Evolutionary conservation across 2,113 vertebrate species (phyloP).

Genomic region (Dasypus novemcinctus): DNA sequence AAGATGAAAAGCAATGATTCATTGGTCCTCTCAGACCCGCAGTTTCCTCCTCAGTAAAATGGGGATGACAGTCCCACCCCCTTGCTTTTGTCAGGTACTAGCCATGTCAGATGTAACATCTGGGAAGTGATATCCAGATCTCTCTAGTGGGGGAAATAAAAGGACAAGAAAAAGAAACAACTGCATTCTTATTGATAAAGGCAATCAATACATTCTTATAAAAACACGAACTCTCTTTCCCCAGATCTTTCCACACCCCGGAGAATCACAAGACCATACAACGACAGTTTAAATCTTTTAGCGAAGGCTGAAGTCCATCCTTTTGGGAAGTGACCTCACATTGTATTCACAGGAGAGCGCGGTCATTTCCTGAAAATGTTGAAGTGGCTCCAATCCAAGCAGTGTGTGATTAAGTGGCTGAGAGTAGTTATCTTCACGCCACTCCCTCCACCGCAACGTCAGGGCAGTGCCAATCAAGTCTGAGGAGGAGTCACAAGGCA

Average conservation of each 20-base stretch:
- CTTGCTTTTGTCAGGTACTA: no score
- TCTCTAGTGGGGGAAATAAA: neutral
- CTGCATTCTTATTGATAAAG: no score
- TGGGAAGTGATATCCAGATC: no score
- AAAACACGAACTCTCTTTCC: neutral
- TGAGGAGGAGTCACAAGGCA: no score
- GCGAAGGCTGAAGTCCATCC: neutral
- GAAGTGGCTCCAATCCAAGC: neutral
- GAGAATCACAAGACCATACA: neutral
- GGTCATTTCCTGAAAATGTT: neutral
- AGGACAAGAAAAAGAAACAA: neutral
- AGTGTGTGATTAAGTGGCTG: neutral
- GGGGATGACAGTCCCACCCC: accelerated
- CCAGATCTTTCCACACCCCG: accelerated
- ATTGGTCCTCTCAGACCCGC: neutral
- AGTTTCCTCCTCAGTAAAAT: neutral
- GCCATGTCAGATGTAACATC: accelerated
- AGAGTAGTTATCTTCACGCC: neutral
- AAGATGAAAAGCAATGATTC: neutral
- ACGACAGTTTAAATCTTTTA: neutral
- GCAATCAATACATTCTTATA: no score
- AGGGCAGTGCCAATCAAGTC: no score
- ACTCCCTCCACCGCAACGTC: no score
- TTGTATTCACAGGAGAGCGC: neutral
- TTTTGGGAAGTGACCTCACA: neutral